Percentiles rank a stretch among this genome's conserved stretches.
phyloP scores from a whole-genome alignment of 1,140 invertebrate species.

The Drosophila miranda region DNA sequence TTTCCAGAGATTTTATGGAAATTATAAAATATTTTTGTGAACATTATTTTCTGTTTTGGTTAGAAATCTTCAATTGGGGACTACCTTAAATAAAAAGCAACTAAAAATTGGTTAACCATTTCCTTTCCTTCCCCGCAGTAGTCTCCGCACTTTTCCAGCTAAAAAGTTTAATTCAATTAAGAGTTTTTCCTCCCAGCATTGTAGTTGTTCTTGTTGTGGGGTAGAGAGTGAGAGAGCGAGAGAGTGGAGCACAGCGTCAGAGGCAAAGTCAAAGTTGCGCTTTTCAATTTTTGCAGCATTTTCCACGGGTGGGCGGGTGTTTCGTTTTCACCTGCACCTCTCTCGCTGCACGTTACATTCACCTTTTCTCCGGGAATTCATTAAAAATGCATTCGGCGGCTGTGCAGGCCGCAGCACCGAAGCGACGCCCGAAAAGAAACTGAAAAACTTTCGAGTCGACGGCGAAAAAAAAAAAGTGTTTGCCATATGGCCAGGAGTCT shows the following conservation, averaged over 20 bases:
- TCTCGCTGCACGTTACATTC: constrained; percentile 47
- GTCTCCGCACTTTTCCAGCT: constrained; percentile 11
- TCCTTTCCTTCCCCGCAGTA: too few relatives aligned
- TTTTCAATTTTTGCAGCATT: constrained; percentile 51
- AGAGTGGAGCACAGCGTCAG: constrained; percentile 1
- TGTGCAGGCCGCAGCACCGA: constrained; percentile 27
- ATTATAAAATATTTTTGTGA: too few relatives aligned
- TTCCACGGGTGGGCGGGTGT: not conserved
- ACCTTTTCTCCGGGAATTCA: constrained; percentile 57
- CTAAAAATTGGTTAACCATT: too few relatives aligned
- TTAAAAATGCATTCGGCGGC: constrained; percentile 60
- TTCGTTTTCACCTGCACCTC: not conserved
- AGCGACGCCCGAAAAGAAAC: constrained; percentile 44
- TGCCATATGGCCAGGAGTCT: constrained; percentile 63
- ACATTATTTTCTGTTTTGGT: too few relatives aligned
- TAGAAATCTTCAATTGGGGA: too few relatives aligned
- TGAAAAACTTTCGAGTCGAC: constrained; percentile 42
- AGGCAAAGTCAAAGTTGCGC: constrained; percentile 60
- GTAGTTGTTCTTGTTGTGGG: constrained; percentile 19
- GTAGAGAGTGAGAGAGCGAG: not conserved
- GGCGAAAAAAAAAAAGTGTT: constrained; percentile 26
- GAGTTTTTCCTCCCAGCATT: constrained; percentile 33
- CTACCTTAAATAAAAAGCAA: too few relatives aligned
- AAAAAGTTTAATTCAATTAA: constrained; percentile 68
- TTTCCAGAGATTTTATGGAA: too few relatives aligned